phyloP scores from a whole-genome alignment of 2,113 vertebrate genomes.

The Platichthys stellatus region DNA sequence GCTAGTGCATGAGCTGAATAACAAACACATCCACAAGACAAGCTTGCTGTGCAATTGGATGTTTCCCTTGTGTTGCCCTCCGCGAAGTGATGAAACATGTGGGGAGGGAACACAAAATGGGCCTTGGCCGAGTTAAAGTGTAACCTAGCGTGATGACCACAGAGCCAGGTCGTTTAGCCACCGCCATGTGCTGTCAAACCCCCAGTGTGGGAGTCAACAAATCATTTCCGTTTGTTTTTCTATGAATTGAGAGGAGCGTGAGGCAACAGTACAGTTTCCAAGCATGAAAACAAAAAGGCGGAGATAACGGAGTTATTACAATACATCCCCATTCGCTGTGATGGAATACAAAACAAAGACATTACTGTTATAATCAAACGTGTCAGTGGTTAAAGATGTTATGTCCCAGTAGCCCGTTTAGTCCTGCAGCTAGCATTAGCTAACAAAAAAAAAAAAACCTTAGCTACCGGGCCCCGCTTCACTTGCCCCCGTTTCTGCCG shows the following conservation, averaged over 20 bases:
- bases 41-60: constrained; percentile 72
- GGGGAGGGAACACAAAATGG: constrained; percentile 34
- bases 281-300: constrained; percentile 11
- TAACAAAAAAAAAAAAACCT: constrained; percentile 20
- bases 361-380: neutral
- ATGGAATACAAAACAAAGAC: neutral
- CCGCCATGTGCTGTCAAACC: constrained; percentile 10
- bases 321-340: neutral
- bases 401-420: neutral
- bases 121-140: constrained; percentile 39
- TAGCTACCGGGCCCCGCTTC: constrained; percentile 61
- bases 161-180: constrained; percentile 43
- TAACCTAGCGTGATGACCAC: constrained; percentile 48
- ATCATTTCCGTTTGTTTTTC: neutral
- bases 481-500: constrained; percentile 28
- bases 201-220: constrained; percentile 1
- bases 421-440: constrained; percentile 32
- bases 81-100: constrained; percentile 59
- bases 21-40: constrained; percentile 78
- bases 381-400: neutral
- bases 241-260: neutral
- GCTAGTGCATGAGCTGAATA: constrained; percentile 81
- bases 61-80: constrained; percentile 67
- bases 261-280: neutral
- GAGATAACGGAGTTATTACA: neutral